Evolutionary conservation across 2,888 invertebrate genomes (phyloP), one percentile per base, ranked within the genome.

Genomic region (Tenthredo livida): DNA sequence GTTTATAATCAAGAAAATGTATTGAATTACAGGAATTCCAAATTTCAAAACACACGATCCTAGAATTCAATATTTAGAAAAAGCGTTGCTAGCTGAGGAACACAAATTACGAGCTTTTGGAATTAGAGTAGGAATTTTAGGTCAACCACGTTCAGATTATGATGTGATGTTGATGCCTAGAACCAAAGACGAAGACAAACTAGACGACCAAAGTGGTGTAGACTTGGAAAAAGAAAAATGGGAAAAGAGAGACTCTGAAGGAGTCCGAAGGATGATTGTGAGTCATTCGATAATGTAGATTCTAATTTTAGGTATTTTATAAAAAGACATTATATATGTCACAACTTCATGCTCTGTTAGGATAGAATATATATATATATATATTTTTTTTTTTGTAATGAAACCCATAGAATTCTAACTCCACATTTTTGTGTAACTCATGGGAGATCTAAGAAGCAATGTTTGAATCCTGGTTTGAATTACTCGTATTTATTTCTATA

Each of bases 121-220:
- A 2, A 93, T 96, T 21, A 93, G 94, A 84, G 90, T 96, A 6
- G 96, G 96, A 1, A 94, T 96, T 84, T 91, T 96, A 77, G 96
- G 96, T 3, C 91, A 95, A 88, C 93, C 94, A 1, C 94, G 96
- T 37, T 90, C 93, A 10, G 90, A 93, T 73, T 95, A 95, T 87
- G 96, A 96, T 89, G 93, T 95, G 0, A 94, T 96, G 94, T 91
- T 96, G 73, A 89, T 94, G 94, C 89, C 61, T 58, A 80, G 37
- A 40, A 61, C 10, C 25, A 37, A 37, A 10, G 80, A 80, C 17
- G 80, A 95, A 95, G 93, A 95, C 95, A 86, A 87, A 54, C 78
- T 85, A 10, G 83, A 70, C 29, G 70, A 83, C 33, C 29, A 67
- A 21, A n/a, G n/a, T 0, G 67, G 47, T 67, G 33, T 70, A 29